Evolutionary conservation across 1,140 invertebrate genomes (phyloP).

Genomic region (Holcopasites calliopsidis): DNA sequence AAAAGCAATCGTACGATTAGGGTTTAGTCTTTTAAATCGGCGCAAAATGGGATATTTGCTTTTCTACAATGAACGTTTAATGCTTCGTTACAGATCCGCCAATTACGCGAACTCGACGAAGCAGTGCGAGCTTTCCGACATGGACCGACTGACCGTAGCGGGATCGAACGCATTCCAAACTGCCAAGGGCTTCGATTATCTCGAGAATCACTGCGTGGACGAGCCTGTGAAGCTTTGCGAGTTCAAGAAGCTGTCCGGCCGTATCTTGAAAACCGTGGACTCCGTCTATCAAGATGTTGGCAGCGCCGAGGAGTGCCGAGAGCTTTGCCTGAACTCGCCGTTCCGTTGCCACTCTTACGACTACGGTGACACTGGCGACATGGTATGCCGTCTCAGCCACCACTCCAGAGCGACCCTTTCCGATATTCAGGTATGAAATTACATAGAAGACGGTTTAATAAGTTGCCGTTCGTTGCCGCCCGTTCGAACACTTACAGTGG

Average conservation of each 20-base stretch:
- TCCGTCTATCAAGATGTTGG: conserved; percentile 94
- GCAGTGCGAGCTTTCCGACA: conserved; percentile 92
- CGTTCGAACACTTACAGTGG: too few relatives aligned
- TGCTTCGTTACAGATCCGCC: conserved; percentile 87
- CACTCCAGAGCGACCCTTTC: conserved; percentile 92
- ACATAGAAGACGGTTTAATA: too few relatives aligned
- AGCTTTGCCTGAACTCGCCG: conserved; percentile 92
- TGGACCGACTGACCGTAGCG: conserved; percentile 93
- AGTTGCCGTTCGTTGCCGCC: too few relatives aligned
- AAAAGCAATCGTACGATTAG: too few relatives aligned
- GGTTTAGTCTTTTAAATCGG: too few relatives aligned
- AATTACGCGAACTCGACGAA: conserved; percentile 93
- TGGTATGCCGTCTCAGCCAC: conserved; percentile 95
- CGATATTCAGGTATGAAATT: conserved; percentile 87
- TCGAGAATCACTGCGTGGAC: conserved; percentile 94
- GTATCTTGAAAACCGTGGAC: conserved; percentile 96
- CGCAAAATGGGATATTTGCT: too few relatives aligned
- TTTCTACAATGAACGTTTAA: not conserved
- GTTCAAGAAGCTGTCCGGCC: conserved; percentile 92
- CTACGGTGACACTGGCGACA: conserved; percentile 94
- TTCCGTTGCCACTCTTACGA: conserved; percentile 95
- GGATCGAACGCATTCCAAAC: conserved; percentile 87
- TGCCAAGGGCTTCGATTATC: conserved; percentile 88
- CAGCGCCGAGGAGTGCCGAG: conserved; percentile 91
- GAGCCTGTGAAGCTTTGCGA: conserved; percentile 95